phyloP scores from a whole-genome alignment of 2,113 vertebrate genomes.

The Odontesthes bonariensis region DNA sequence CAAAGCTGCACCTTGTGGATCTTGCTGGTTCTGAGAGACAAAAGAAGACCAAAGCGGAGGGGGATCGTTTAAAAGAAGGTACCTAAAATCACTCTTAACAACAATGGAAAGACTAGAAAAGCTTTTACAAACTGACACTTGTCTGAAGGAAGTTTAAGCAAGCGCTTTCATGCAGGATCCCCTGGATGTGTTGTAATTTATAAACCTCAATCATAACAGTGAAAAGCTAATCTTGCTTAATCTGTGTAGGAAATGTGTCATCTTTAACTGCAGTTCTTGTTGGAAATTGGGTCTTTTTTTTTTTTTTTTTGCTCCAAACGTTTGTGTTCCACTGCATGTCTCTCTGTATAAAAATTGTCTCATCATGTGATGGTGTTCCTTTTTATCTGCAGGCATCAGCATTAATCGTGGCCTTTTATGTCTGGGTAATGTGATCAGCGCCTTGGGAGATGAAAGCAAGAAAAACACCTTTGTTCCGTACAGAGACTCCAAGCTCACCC shows the following conservation, averaged over 20 bases:
- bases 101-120: too few relatives aligned
- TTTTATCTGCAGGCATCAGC: slow-evolving; percentile 89
- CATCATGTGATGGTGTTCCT: slow-evolving; percentile 25
- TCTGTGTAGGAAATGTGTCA: too few relatives aligned
- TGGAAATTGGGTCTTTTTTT: too few relatives aligned
- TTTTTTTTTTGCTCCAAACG: too few relatives aligned
- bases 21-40: slow-evolving; percentile 97
- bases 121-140: too few relatives aligned
- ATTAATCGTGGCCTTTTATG: slow-evolving; percentile 95
- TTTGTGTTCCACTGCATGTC: too few relatives aligned
- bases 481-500: slow-evolving; percentile 96
- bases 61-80: slow-evolving; percentile 96
- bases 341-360: not conserved
- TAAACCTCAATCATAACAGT: too few relatives aligned
- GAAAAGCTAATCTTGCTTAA: too few relatives aligned
- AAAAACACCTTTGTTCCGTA: slow-evolving; percentile 94
- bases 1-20: slow-evolving; percentile 95
- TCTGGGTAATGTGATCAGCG: slow-evolving; percentile 97
- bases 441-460: slow-evolving; percentile 95
- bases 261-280: too few relatives aligned
- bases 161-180: too few relatives aligned
- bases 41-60: slow-evolving; percentile 98
- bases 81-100: slow-evolving; percentile 23
- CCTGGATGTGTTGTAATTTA: too few relatives aligned
- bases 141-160: too few relatives aligned